Evolutionary conservation across 2,797 vertebrate genomes (phyloP), one percentile per base, ranked within the genome.

Genomic region (Lacerta bilineata): DNA sequence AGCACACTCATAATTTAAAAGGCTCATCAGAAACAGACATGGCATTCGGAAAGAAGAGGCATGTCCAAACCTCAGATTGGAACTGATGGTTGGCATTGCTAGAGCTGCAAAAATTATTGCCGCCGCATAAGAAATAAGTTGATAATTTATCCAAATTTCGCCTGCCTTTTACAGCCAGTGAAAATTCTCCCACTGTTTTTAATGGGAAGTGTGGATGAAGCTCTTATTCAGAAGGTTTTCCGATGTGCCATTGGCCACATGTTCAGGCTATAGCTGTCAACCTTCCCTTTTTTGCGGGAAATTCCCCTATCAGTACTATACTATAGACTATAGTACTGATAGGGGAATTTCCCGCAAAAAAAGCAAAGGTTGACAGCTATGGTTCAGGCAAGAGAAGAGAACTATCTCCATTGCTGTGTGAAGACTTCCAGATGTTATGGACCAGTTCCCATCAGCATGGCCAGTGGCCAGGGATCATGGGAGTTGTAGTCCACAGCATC

Each of bases 41-140:
- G 86, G 88, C 36, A 74, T 29, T 6, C 86, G n/a, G 86, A 74
- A 92, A 81, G 83, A 86, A 84, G 77, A 86, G 76, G n/a, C 66
- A 29, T 39, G 91, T 23, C 29, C 29, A 36, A 88, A 84, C 43
- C 13, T 17, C 41, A 83, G 43, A 85, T 39, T 75, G 83, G 66
- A 5, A 1, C 3, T 8, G 6, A 20, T 87, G 9, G 33, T 81
- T 92, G 61, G 1, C 18, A 46, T 33, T 85, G 27, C 17, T 91
- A 50, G 46, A 55, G 74, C 18, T 23, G 87, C 83, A 88, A 55
- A 1, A 23, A 88, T 78, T 90, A n/a, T 91, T 87, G 55, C 66
- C 25, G 75, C 6, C 4, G 5, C 33, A 7, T 13, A 59, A 33
- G 36, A 86, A 78, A 79, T 5, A 85, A 91, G 80, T 87, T 80